Percentiles rank a stretch among this genome's conserved stretches.
Evolutionary conservation across 2,888 invertebrate species (phyloP).

Genomic region (Caradrina kadenii): DNA sequence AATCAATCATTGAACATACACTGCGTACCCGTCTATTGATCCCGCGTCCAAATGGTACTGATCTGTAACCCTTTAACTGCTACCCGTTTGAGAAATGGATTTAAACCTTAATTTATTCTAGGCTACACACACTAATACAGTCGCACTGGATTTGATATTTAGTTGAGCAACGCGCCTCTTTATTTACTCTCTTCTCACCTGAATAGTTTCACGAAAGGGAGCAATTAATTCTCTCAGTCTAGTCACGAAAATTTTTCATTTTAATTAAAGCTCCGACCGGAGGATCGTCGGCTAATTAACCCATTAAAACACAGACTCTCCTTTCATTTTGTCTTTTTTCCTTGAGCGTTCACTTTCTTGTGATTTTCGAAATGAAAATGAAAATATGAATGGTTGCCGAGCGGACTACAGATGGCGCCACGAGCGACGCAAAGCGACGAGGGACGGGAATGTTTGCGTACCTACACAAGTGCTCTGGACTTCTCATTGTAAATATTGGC

Average conservation of each 20-base stretch:
- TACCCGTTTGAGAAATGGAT: constrained; percentile 18
- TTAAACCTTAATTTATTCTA: constrained; percentile 17
- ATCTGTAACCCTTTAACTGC: constrained; percentile 29
- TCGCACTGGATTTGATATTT: constrained; percentile 58
- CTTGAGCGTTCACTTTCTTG: constrained; percentile 84
- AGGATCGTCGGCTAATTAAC: constrained; percentile 89
- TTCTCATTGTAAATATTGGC: constrained; percentile 53
- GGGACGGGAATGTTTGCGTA: constrained; percentile 47
- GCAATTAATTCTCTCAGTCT: constrained; percentile 87
- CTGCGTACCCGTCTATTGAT: constrained; percentile 33
- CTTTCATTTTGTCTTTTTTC: constrained; percentile 86
- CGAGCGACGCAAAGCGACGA: neutral
- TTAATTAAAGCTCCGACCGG: constrained; percentile 88
- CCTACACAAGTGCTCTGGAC: constrained; percentile 55
- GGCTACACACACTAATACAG: constrained; percentile 11
- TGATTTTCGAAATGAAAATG: constrained; percentile 82
- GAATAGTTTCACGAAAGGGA: constrained; percentile 87
- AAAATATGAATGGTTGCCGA: constrained; percentile 62
- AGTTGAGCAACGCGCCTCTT: constrained; percentile 68
- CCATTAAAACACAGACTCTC: constrained; percentile 89
- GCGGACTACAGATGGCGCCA: constrained; percentile 46
- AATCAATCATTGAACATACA: constrained; percentile 61
- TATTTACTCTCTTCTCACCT: constrained; percentile 84
- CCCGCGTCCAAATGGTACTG: constrained; percentile 31
- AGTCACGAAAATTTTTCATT: constrained; percentile 90